Evolutionary conservation across 2,888 invertebrate genomes (phyloP).

Genomic region (Drosophila pseudotakahashii): DNA sequence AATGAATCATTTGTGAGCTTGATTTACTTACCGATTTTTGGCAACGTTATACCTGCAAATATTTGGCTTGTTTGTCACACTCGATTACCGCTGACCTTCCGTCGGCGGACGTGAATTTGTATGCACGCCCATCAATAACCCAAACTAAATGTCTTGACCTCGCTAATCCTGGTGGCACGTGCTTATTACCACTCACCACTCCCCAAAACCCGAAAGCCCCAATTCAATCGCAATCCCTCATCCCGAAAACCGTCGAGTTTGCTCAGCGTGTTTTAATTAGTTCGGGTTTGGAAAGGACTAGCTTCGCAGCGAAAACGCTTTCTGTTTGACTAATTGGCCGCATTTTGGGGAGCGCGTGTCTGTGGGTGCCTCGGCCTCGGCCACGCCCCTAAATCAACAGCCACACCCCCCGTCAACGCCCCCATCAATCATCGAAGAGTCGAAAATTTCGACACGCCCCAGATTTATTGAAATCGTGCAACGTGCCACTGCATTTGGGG

Average conservation of each 20-base stretch:
- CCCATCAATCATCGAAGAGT: constrained; percentile 45
- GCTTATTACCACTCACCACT: constrained; percentile 46
- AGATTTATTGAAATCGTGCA: constrained; percentile 66
- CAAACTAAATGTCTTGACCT: constrained; percentile 56
- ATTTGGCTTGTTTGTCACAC: constrained; percentile 33
- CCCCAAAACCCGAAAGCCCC: background rate
- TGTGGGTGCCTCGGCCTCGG: background rate
- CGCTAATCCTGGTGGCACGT: constrained; percentile 69
- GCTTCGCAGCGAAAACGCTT: constrained; percentile 26
- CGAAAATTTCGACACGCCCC: constrained; percentile 42
- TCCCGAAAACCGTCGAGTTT: constrained; percentile 24
- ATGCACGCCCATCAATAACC: constrained; percentile 63
- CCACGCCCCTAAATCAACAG: constrained; percentile 4
- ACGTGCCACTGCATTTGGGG: constrained; percentile 27
- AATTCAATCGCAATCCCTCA: background rate
- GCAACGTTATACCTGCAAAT: constrained; percentile 20
- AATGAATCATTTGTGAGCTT: constrained; percentile 37
- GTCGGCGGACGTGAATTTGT: constrained; percentile 26
- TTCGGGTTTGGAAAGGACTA: constrained; percentile 38
- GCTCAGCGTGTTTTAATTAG: constrained; percentile 73
- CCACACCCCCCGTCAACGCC: constrained; percentile 11
- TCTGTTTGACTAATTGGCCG: constrained; percentile 75
- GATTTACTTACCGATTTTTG: constrained; percentile 24
- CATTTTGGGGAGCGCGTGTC: constrained; percentile 48
- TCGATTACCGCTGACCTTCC: constrained; percentile 32